phyloP scores from a whole-genome alignment of 2,888 invertebrate species.

The Odontothrips loti region DNA sequence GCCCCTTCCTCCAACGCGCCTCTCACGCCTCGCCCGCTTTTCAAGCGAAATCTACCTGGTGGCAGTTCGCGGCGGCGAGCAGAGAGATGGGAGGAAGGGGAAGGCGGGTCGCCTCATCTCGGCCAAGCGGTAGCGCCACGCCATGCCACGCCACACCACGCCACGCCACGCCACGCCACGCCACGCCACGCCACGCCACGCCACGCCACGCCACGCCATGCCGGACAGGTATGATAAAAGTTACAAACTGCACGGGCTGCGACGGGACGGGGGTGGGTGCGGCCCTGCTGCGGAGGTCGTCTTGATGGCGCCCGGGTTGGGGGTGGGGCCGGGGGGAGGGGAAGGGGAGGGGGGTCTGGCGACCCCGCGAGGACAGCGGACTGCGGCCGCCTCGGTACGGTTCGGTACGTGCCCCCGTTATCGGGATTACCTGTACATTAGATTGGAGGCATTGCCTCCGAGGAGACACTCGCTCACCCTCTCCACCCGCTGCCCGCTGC shows the following conservation, averaged over 20 bases:
- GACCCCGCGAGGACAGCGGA: no score
- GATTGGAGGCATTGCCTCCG: no score
- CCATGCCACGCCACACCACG: neutral
- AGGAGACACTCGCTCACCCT: no score
- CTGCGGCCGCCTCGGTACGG: no score
- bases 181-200: neutral
- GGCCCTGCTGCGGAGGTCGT: neutral
- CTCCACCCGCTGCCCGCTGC: no score
- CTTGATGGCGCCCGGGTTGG: neutral
- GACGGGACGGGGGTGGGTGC: neutral
- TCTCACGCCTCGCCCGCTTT: no score
- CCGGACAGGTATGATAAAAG: conserved; percentile 24
- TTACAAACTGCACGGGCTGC: conserved; percentile 2
- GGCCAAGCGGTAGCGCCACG: no score
- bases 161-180: neutral
- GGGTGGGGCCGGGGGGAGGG: neutral
- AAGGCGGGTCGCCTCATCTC: neutral
- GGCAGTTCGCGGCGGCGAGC: no score
- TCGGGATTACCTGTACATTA: no score
- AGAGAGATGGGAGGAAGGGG: neutral
- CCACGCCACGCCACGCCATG: neutral
- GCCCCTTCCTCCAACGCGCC: neutral
- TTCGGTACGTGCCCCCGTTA: no score
- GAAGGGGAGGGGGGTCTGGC: neutral
- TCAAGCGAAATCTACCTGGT: no score